Base-by-base conservation (phyloP, 2,888 invertebrate genomes). In the Cheilosia variabilis region DNA sequence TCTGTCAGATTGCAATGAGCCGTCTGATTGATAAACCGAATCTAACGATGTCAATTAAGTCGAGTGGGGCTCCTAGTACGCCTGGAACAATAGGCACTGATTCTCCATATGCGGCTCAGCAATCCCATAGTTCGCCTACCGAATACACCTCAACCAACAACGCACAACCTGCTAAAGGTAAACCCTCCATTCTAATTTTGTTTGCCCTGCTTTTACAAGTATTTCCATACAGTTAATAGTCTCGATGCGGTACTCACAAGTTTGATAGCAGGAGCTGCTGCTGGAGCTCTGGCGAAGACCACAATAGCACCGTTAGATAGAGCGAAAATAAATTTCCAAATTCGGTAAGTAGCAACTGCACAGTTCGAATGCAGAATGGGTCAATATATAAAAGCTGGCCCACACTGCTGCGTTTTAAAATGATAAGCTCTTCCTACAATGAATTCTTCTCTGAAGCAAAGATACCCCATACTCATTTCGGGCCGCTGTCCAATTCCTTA, bases 271-370 rank as follows among this genome's bases (percentile, higher is more conserved):
- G 99, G 99, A 41, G 99, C 99, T 0, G 93, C 96, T 22, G 99
- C 99, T 34, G 99, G 99, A 22, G 98, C 98, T 3, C 89, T 97
- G 80, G 99, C 99, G 31, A 99, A 99, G 93, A 98, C 99, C 0
- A 95, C 95, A 58, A 99, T 99, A 88, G 99, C 99, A 2, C 99
- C 99, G 0, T 93, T 99, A 69, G 99, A 99, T 93, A 94, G 99
- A 84, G 97, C 99, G 87, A 99, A 99, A 94, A 99, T 99, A 88
- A 98, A 98, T 93, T 99, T 99, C 92, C 99, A 99, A 94, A 96
- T 96, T 89, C 95, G 95, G 94, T 95, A 91, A 93, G 75, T 60
- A 62, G 1, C 47, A 10, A 62, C 24, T 17, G 9, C 4, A 53
- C 68, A 0, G 31, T 88, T 88, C 87, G 69, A 41, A 6, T 31